Percentiles rank a stretch among this genome's conserved stretches.
Conservation (phyloP, 2,888 invertebrate genomes). For the Andrena flavipes region DNA sequence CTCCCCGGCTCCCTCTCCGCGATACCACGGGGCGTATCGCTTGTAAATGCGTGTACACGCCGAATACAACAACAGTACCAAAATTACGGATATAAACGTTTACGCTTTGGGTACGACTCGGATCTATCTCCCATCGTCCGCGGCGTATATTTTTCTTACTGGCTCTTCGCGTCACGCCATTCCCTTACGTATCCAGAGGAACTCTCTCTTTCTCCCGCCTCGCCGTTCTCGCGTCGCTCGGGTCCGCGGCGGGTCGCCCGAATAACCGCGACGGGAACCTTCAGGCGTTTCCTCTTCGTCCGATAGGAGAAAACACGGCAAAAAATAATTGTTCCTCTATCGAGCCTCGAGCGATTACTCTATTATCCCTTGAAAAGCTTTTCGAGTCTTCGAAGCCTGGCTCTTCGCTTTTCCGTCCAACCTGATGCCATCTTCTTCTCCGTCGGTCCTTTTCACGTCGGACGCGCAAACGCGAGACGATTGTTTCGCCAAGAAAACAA, state of each 20-base stretch:
- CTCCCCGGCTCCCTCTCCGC: not conserved
- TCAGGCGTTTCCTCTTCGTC: constrained; percentile 8
- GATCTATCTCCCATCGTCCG: constrained; percentile 25
- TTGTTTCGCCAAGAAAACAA: constrained; percentile 75
- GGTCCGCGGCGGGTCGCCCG: not conserved
- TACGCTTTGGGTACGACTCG: constrained; percentile 47
- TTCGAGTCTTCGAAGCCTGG: constrained; percentile 9
- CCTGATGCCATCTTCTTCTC: not conserved
- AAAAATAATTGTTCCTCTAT: constrained; percentile 57
- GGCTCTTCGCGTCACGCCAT: constrained; percentile 11
- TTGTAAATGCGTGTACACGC: constrained; percentile 18
- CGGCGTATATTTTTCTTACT: constrained; percentile 24
- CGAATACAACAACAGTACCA: constrained; percentile 57
- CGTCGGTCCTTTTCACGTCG: constrained; percentile 26
- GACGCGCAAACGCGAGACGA: constrained; percentile 74
- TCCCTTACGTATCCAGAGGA: constrained; percentile 16
- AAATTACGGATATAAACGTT: constrained; percentile 59
- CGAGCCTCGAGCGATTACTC: constrained; percentile 38
- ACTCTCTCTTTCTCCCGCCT: constrained; percentile 11
- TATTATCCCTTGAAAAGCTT: constrained; percentile 18
- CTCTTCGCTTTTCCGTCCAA: not conserved
- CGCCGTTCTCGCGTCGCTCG: not conserved
- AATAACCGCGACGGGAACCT: not conserved
- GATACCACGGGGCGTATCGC: constrained; percentile 14
- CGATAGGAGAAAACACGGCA: constrained; percentile 50